Conservation (phyloP, 1,140 invertebrate genomes). For the fruit fly (Drosophila melanogaster) region Release_6_plus_ISO1_MT NC_004354.4:14074501-14075000, state of each 20-base stretch:
- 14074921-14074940: background rate
- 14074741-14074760: too few relatives aligned
- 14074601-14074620: slow-evolving; percentile 70
- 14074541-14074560: background rate
- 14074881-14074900: too few relatives aligned
- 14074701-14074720: background rate
- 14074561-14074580: slow-evolving; percentile 4
- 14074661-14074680: slow-evolving; percentile 23
- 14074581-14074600: slow-evolving; percentile 25
- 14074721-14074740: background rate
- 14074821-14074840: too few relatives aligned
- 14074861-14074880: too few relatives aligned
- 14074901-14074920: too few relatives aligned
- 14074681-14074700: slow-evolving; percentile 42
- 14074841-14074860: too few relatives aligned
- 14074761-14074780: background rate
- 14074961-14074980: slow-evolving; percentile 18
- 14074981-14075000: slow-evolving; percentile 60
- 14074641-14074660: background rate
- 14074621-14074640: slow-evolving; percentile 6
- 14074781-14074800: background rate
- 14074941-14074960: background rate
- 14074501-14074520: slow-evolving; percentile 2
- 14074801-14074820: background rate
- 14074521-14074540: slow-evolving; percentile 17